Conservation (phyloP, 2,113 vertebrate genomes). For the Psettodes erumei region DNA sequence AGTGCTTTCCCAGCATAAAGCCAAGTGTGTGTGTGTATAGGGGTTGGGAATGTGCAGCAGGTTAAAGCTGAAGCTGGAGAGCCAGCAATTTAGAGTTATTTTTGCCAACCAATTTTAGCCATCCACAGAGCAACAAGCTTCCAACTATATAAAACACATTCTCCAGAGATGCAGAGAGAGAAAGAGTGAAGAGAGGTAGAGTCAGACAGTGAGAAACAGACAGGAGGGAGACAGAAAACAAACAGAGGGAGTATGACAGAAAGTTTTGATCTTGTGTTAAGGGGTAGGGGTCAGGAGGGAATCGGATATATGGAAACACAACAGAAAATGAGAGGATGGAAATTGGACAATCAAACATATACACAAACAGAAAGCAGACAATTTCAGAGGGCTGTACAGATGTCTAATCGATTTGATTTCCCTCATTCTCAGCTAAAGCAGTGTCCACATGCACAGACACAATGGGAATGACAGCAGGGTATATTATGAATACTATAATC, state of each 20-base stretch:
- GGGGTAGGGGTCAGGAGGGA: neutral
- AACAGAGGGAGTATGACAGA: conserved; percentile 34
- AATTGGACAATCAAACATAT: conserved; percentile 73
- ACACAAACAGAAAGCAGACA: conserved; percentile 65
- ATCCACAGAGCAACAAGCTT: conserved; percentile 62
- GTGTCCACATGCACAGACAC: neutral
- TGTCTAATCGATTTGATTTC: conserved; percentile 76
- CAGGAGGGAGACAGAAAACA: conserved; percentile 8
- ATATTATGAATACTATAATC: conserved; percentile 75
- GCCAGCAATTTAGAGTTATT: conserved; percentile 58
- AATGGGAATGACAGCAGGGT: conserved; percentile 62
- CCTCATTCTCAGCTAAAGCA: conserved; percentile 55
- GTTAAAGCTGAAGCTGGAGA: conserved; percentile 32
- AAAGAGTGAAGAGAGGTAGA: conserved; percentile 35
- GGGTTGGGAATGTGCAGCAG: neutral
- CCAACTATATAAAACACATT: conserved; percentile 66
- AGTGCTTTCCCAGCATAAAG: too few relatives aligned
- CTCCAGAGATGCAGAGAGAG: conserved; percentile 48
- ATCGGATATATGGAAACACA: conserved; percentile 61
- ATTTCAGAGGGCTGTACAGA: conserved; percentile 69
- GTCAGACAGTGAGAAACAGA: conserved; percentile 30
- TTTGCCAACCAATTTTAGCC: conserved; percentile 58
- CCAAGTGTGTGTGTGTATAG: neutral
- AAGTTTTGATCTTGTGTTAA: conserved; percentile 52
- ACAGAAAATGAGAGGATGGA: conserved; percentile 64